These are phyloP conservation scores for Sinotaia quadrata DNA, from an alignment of 2,888 invertebrate species.

Conservation along the genomic window DNA sequence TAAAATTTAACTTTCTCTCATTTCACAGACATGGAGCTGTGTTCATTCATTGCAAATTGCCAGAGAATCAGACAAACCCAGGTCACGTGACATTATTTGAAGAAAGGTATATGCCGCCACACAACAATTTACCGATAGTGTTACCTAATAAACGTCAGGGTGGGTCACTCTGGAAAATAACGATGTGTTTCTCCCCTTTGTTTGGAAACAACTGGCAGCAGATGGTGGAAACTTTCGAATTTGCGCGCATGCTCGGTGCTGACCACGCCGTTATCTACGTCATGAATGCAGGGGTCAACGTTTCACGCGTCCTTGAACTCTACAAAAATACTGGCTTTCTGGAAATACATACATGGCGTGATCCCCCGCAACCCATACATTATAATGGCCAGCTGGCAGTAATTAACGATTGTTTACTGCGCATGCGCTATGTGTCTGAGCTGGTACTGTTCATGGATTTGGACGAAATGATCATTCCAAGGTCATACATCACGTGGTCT, in stretches of 20 bases:
- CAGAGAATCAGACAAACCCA: too few relatives aligned
- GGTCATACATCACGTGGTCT: background rate
- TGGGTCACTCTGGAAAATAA: too few relatives aligned
- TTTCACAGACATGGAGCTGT: too few relatives aligned
- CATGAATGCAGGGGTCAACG: background rate
- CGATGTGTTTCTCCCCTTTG: too few relatives aligned
- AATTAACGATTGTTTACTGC: constrained; percentile 5
- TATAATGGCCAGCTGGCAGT: background rate
- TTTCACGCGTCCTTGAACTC: background rate
- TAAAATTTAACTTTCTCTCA: too few relatives aligned
- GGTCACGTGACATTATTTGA: too few relatives aligned
- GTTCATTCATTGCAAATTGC: too few relatives aligned
- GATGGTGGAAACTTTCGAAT: background rate
- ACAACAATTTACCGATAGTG: too few relatives aligned
- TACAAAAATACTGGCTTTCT: background rate
- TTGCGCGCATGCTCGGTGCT: background rate
- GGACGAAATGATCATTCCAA: background rate
- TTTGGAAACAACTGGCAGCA: constrained; percentile 13
- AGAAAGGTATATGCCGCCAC: too few relatives aligned
- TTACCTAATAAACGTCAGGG: too few relatives aligned
- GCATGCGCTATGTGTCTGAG: background rate
- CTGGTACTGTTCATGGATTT: background rate
- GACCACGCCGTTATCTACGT: background rate
- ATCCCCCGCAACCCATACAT: background rate
- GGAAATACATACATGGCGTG: background rate